A percentile compares a stretch with the other conserved stretches of the same genome.
Evolutionary conservation across 2,113 vertebrate species (phyloP).

Genomic region (Bufo gargarizans): DNA sequence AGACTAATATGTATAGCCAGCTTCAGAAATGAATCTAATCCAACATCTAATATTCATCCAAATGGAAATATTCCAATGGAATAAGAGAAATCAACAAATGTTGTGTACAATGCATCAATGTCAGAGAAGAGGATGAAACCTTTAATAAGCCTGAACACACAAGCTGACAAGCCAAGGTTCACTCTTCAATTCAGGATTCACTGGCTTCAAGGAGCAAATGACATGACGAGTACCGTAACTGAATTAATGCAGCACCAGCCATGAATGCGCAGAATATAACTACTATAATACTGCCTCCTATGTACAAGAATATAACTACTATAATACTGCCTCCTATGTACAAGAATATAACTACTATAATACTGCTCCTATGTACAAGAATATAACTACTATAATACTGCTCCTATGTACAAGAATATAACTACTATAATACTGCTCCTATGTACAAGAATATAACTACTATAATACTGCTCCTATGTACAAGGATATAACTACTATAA

Average conservation of each 20-base stretch:
- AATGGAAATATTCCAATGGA: neutral
- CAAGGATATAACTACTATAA: constrained; percentile 6
- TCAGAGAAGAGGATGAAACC: neutral
- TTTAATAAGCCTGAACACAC: neutral
- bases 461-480: constrained; percentile 7
- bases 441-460: constrained; percentile 1
- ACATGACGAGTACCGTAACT: neutral
- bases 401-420: constrained; percentile 1
- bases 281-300: neutral
- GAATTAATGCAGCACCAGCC: neutral
- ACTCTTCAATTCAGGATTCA: neutral
- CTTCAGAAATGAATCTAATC: neutral
- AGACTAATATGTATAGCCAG: too few species aligned
- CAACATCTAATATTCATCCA: neutral
- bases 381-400: constrained; percentile 12
- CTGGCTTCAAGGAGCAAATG: neutral
- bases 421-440: constrained; percentile 4
- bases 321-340: neutral
- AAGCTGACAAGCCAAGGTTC: neutral
- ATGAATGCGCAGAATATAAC: neutral
- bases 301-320: neutral
- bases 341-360: neutral
- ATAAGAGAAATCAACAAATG: constrained; percentile 6
- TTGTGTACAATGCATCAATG: neutral
- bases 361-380: neutral